Evolutionary conservation across 2,888 invertebrate species (phyloP).

Genomic region (Cryptocheilus praepositus): DNA sequence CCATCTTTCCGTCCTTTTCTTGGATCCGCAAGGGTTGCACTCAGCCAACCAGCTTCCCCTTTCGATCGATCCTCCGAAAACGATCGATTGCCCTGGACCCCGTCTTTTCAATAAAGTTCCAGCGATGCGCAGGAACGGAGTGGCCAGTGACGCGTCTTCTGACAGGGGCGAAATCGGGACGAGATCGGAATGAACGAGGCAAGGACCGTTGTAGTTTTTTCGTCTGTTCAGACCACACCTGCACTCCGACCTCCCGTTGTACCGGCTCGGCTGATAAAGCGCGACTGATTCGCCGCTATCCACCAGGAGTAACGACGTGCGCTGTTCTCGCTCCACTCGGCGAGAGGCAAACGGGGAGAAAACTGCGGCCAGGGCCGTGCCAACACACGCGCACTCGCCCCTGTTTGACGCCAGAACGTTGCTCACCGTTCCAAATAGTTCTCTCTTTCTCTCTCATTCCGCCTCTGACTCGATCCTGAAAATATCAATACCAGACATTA

Average conservation of each 20-base stretch:
- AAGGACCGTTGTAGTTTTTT: constrained; percentile 16
- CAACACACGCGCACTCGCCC: neutral
- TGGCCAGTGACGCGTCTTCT: neutral
- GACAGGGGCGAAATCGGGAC: constrained; percentile 21
- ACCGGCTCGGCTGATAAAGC: constrained; percentile 46
- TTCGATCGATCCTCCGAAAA: neutral
- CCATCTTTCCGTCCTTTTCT: constrained; percentile 57
- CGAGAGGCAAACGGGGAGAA: too few relatives aligned
- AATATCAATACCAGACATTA: too few relatives aligned
- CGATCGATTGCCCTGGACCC: neutral
- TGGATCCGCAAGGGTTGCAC: too few relatives aligned
- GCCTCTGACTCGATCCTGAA: neutral
- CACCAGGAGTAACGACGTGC: constrained; percentile 12
- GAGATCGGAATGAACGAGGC: constrained; percentile 20
- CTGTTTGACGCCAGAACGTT: neutral
- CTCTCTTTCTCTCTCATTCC: neutral
- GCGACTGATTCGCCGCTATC: constrained; percentile 38
- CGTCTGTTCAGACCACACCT: constrained; percentile 6
- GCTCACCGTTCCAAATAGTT: neutral
- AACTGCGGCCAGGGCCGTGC: neutral
- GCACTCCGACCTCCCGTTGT: constrained; percentile 23
- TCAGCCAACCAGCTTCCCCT: neutral
- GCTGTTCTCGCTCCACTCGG: neutral
- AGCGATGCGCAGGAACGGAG: too few relatives aligned
- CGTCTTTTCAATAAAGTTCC: neutral